phyloP scores from a whole-genome alignment of 2,113 vertebrate genomes.

The Centropus unirufus region DNA sequence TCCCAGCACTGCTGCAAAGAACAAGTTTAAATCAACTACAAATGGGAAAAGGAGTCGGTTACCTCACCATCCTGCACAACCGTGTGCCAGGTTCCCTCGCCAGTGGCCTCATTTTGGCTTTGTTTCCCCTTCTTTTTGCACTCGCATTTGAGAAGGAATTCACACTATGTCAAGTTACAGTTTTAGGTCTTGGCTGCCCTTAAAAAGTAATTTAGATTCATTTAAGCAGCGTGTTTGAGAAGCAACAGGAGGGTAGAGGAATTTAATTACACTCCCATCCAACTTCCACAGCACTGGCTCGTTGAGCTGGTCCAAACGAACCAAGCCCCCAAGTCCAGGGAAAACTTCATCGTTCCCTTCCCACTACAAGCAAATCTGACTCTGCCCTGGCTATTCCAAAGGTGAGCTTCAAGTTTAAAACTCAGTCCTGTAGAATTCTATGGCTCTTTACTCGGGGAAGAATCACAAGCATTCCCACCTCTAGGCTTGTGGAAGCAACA shows the following conservation, averaged over 20 bases:
- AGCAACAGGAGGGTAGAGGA: background rate
- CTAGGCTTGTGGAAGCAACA: background rate
- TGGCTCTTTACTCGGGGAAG: background rate
- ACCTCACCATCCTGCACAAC: background rate
- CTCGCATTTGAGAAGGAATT: background rate
- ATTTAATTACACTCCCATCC: background rate
- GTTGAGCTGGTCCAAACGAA: background rate
- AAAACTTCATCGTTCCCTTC: background rate
- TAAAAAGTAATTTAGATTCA: background rate
- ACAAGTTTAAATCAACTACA: background rate
- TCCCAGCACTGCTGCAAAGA: background rate
- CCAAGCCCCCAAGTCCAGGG: fast-evolving
- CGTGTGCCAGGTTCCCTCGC: fast-evolving
- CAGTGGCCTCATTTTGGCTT: background rate
- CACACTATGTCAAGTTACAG: background rate
- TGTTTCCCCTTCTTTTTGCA: background rate
- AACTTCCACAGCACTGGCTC: background rate
- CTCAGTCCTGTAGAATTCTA: background rate
- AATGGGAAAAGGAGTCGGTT: background rate
- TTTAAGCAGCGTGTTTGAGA: background rate
- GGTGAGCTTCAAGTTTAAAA: background rate
- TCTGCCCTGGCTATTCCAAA: background rate
- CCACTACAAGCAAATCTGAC: background rate
- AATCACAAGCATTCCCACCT: background rate
- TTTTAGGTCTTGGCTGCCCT: background rate